Evolutionary conservation across 92 coral and sea anemone genomes (phyloP), one percentile per base, ranked within the genome.

Genomic region (Porites divaricata): DNA sequence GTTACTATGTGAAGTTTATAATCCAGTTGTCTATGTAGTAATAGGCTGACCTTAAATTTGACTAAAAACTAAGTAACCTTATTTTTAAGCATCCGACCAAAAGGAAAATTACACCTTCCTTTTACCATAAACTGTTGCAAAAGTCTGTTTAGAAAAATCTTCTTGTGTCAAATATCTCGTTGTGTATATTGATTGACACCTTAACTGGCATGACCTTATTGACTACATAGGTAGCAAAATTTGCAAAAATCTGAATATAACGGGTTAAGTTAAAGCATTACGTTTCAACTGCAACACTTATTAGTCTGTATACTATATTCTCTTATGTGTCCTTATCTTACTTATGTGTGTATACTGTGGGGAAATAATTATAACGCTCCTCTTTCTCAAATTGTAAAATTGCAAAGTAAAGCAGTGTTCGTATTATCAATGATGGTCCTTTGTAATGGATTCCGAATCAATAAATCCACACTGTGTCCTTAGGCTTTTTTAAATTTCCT

Each of bases 11-110:
- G 75, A 70, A 2, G 26, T 41, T 26, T 28, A 70, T 35, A 26
- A 48, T 73, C 61, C 77, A 26, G 77, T 59, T 26, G 62, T 73
- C 54, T 73, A 26, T 73, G 61, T n/a, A 73, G 77, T 73, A 50
- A 73, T 73, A 48, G 49, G 49, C 57, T 73, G 19, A 48, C 63
- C 62, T 73, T 35, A 35, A 35, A 35, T 35, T 4, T 35, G 45
- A 35, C 45, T 35, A 35, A 35, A 35, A 35, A 35, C 54, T 26
- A 73, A 73, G 77, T 51, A 73, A 73, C 17, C 77, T 35, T 49
- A 35, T 73, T 50, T 73, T 73, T 73, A 73, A 49, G 77, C 62
- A 35, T 35, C 45, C 45, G 45, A 6, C 45, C 45, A 35, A 35
- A 35, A 35, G 45, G 45, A 35, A 35, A 35, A 35, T 59, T 73